Conservation (phyloP, 1,140 invertebrate genomes). For the Drosophila lacteicornis region DNA sequence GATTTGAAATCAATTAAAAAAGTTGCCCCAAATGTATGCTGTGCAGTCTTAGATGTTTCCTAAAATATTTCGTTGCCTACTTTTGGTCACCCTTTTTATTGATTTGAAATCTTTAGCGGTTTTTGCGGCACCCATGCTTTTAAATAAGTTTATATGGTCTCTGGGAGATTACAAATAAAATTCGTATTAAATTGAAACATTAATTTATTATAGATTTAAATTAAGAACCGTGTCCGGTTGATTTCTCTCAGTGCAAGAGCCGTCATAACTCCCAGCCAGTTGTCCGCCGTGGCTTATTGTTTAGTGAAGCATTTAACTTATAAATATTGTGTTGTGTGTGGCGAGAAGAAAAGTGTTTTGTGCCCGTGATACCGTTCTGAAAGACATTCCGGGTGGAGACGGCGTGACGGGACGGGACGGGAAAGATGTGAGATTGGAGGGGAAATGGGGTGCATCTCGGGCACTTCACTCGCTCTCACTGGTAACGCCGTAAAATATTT, state of each 20-base stretch:
- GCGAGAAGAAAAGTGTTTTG: constrained; percentile 77
- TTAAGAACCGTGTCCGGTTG: neutral
- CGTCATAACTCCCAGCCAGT: constrained; percentile 18
- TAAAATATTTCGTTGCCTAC: no score
- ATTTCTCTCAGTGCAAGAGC: constrained; percentile 11
- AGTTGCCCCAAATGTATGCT: no score
- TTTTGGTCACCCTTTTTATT: no score
- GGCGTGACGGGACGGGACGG: neutral
- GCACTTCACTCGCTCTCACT: constrained; percentile 36
- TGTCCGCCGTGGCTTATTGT: constrained; percentile 70
- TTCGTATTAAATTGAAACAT: no score
- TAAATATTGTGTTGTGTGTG: constrained; percentile 78
- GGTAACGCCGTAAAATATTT: constrained; percentile 71
- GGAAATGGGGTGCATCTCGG: constrained; percentile 30
- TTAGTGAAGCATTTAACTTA: constrained; percentile 83
- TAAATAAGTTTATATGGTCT: no score
- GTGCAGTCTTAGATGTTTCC: no score
- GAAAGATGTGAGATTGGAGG: constrained; percentile 2
- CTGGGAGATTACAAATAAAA: no score
- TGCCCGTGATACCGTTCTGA: constrained; percentile 80
- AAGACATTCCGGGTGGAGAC: constrained; percentile 45
- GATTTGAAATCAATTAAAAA: no score
- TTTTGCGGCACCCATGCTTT: no score
- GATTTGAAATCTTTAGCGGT: no score
- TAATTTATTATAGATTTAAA: no score